Conservation (phyloP, 2,797 vertebrate genomes). For the Gouania willdenowi region DNA sequence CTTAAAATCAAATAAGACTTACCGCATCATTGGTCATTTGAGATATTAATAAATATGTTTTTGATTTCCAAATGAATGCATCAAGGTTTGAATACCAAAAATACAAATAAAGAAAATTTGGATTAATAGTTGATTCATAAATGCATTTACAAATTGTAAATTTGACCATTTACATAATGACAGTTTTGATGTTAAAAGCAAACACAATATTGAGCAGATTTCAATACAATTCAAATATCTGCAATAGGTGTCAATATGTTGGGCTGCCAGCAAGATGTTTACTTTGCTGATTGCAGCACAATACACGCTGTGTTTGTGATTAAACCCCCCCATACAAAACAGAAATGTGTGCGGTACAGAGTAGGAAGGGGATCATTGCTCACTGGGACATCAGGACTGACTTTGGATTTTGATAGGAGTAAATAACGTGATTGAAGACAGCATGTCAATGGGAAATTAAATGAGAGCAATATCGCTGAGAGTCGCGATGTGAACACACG, state of each 20-base stretch:
- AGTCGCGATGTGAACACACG: neutral
- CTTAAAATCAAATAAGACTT: no score
- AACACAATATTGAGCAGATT: slow-evolving; percentile 15
- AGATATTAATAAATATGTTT: no score
- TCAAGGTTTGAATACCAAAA: no score
- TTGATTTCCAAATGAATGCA: no score
- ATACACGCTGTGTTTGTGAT: slow-evolving; percentile 42
- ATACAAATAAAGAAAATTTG: no score
- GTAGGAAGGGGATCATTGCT: slow-evolving; percentile 16
- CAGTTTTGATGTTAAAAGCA: slow-evolving; percentile 10
- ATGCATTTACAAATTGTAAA: neutral
- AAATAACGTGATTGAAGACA: slow-evolving; percentile 12
- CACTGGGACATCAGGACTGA: slow-evolving; percentile 12
- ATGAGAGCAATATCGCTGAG: neutral
- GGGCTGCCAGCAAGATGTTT: slow-evolving; percentile 31
- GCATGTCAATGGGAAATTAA: slow-evolving; percentile 1
- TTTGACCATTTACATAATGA: neutral
- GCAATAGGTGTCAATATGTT: slow-evolving; percentile 4
- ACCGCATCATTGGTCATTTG: no score
- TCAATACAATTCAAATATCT: slow-evolving; percentile 19
- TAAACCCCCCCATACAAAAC: slow-evolving; percentile 15
- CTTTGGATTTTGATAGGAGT: slow-evolving; percentile 25
- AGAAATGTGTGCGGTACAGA: slow-evolving; percentile 35
- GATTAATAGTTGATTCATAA: no score
- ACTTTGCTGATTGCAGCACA: slow-evolving; percentile 38